Conservation (phyloP, 1,140 invertebrate genomes). For the Bombus polaris region DNA sequence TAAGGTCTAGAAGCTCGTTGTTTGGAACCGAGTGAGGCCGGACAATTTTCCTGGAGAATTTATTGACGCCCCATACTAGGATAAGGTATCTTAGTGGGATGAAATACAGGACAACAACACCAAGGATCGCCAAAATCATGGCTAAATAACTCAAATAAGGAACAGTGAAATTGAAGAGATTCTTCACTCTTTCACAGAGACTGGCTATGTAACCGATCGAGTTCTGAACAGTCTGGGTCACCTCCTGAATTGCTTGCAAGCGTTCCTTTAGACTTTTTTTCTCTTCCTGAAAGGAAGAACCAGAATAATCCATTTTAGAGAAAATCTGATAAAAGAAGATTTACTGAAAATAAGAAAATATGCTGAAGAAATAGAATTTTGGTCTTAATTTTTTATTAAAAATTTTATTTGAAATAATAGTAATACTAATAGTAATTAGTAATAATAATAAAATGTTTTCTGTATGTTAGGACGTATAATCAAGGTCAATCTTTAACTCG, state of each 20-base stretch:
- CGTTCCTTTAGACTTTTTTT: constrained; percentile 97
- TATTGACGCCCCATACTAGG: constrained; percentile 98
- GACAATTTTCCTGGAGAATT: constrained; percentile 97
- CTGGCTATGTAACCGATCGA: constrained; percentile 96
- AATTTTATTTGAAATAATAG: neutral
- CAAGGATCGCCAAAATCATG: constrained; percentile 89
- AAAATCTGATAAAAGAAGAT: too few species aligned
- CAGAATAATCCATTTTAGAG: neutral
- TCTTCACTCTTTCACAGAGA: constrained; percentile 95
- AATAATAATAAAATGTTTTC: too few species aligned
- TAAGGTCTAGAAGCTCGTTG: constrained; percentile 97
- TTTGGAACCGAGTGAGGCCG: constrained; percentile 97
- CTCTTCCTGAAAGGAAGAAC: constrained; percentile 88
- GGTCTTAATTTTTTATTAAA: too few species aligned
- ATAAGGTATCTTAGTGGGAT: constrained; percentile 96
- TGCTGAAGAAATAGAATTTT: neutral
- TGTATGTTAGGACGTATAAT: neutral
- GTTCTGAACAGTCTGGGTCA: constrained; percentile 96
- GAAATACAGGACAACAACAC: constrained; percentile 92
- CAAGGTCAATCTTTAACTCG: constrained; percentile 29
- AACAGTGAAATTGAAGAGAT: constrained; percentile 98
- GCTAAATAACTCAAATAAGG: constrained; percentile 97
- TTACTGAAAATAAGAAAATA: neutral
- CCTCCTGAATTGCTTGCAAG: constrained; percentile 97
- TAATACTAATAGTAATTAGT: neutral